These are phyloP conservation scores for Yasuhikotakia modesta DNA, from an alignment of 2,797 vertebrate species.

Conservation along the genomic window DNA sequence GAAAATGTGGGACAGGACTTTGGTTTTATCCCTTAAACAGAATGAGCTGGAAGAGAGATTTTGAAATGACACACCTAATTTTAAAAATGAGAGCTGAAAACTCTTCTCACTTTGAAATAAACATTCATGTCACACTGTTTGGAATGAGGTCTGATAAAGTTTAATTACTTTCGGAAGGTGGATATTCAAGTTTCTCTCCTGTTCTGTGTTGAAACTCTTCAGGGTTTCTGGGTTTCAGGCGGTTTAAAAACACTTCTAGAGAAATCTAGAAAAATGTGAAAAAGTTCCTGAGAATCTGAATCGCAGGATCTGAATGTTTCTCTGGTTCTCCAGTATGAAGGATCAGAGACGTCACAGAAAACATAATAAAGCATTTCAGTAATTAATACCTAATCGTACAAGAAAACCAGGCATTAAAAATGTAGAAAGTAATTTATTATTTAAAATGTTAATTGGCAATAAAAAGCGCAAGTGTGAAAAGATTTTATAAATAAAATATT, in stretches of 20 bases:
- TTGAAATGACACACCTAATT: conserved; percentile 6
- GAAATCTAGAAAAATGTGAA: conserved; percentile 5
- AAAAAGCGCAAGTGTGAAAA: no score
- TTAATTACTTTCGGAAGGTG: conserved; percentile 27
- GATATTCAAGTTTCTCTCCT: conserved; percentile 14
- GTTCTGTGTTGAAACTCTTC: conserved; percentile 11
- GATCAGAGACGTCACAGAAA: no score
- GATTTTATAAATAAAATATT: no score
- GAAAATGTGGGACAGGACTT: background rate
- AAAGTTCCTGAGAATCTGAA: background rate
- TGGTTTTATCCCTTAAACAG: no score
- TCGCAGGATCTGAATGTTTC: background rate
- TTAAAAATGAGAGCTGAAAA: background rate
- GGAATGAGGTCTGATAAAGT: conserved; percentile 27
- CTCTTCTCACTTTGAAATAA: background rate
- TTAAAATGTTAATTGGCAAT: no score
- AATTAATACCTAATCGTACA: no score
- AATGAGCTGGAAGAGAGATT: background rate
- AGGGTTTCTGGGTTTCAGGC: background rate
- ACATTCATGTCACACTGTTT: conserved; percentile 24
- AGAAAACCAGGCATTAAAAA: no score
- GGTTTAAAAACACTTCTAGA: conserved; percentile 17
- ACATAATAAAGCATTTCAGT: no score
- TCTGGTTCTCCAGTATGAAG: no score
- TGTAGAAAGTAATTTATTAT: no score